Evolutionary conservation across 2,888 invertebrate genomes (phyloP).

Genomic region (Agriopis marginaria): DNA sequence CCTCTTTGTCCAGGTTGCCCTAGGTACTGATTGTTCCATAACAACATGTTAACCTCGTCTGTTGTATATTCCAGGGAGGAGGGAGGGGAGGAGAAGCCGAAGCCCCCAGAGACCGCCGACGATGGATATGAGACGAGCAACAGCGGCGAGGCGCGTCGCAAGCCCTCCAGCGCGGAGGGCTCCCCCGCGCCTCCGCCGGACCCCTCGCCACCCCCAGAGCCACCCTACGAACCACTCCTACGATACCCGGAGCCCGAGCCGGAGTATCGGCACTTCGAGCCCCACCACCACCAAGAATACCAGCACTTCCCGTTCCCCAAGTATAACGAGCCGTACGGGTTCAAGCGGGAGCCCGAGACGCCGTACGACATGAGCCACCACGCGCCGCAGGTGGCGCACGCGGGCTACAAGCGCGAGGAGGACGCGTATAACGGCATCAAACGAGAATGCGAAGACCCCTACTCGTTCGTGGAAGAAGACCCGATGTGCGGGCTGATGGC

Average conservation of each 20-base stretch:
- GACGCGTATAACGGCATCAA: slow-evolving; percentile 82
- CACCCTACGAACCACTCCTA: slow-evolving; percentile 64
- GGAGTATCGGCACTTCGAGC: slow-evolving; percentile 70
- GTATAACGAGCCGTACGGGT: slow-evolving; percentile 74
- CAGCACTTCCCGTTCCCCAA: slow-evolving; percentile 80
- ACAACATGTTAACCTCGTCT: neutral
- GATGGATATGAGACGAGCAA: slow-evolving; percentile 96
- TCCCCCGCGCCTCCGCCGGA: slow-evolving; percentile 67
- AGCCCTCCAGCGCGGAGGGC: slow-evolving; percentile 71
- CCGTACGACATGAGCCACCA: slow-evolving; percentile 81
- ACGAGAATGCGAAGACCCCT: slow-evolving; percentile 91
- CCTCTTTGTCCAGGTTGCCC: too few relatives aligned
- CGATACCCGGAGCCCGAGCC: slow-evolving; percentile 66
- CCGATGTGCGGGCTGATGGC: slow-evolving; percentile 86
- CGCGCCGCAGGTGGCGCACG: slow-evolving; percentile 29
- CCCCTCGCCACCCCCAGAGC: slow-evolving; percentile 63
- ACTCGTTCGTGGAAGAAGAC: slow-evolving; percentile 95
- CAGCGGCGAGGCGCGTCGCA: slow-evolving; percentile 85
- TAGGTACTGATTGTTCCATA: neutral
- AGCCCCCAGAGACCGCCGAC: slow-evolving; percentile 91
- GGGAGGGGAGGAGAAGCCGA: slow-evolving; percentile 80
- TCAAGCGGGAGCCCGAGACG: slow-evolving; percentile 77
- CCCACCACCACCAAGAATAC: slow-evolving; percentile 62
- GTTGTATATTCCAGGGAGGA: slow-evolving; percentile 71
- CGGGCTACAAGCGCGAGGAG: slow-evolving; percentile 68